phyloP scores from a whole-genome alignment of 2,797 vertebrate genomes.

The Alectoris magna region DNA sequence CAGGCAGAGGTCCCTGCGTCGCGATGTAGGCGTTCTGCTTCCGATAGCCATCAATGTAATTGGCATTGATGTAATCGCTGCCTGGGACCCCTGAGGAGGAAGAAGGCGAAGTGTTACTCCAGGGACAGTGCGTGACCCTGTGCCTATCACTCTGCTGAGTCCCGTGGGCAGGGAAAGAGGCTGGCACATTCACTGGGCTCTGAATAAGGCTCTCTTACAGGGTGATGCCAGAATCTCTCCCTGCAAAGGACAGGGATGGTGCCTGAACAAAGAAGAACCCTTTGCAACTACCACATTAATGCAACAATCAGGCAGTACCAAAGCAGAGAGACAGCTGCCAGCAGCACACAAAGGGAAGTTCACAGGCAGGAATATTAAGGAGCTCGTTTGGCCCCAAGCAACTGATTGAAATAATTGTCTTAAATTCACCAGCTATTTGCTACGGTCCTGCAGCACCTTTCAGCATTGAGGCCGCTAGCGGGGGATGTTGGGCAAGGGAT shows the following conservation, averaged over 20 bases:
- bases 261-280: slow-evolving; percentile 14
- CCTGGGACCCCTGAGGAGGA: slow-evolving; percentile 86
- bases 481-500: neutral
- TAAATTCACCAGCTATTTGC: slow-evolving; percentile 53
- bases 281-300: slow-evolving; percentile 22
- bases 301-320: slow-evolving; percentile 28
- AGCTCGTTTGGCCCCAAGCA: slow-evolving; percentile 40
- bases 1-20: slow-evolving; percentile 93
- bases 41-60: slow-evolving; percentile 96
- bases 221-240: neutral
- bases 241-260: neutral
- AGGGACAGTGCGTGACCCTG: neutral
- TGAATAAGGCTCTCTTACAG: neutral
- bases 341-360: slow-evolving; percentile 35
- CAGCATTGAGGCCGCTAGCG: neutral
- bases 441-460: slow-evolving; percentile 39
- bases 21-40: slow-evolving; percentile 98
- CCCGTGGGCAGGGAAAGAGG: neutral
- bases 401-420: slow-evolving; percentile 58
- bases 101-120: neutral
- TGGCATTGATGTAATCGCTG: slow-evolving; percentile 95
- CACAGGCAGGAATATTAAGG: slow-evolving; percentile 60
- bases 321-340: slow-evolving; percentile 55
- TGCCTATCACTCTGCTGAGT: neutral
- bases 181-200: neutral